A percentile compares a stretch with the other conserved stretches of the same genome.
Evolutionary conservation across 2,113 vertebrate species (phyloP).

Genomic region (Chunga burmeisteri): DNA sequence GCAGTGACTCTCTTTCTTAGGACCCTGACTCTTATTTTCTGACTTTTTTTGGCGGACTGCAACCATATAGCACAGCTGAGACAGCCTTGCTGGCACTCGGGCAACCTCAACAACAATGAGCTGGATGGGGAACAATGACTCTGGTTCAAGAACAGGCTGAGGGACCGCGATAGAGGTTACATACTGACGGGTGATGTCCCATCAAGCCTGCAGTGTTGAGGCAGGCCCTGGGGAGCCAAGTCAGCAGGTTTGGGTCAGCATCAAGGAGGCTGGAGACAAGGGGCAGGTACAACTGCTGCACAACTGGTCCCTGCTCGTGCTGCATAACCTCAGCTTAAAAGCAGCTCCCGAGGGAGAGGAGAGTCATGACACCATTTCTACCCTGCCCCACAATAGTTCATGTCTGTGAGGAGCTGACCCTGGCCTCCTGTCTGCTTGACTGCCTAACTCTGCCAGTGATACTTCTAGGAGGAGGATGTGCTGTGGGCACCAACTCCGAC

Average conservation of each 20-base stretch:
- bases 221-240: not conserved
- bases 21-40: not conserved
- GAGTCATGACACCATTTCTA: rapidly evolving
- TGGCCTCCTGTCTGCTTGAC: rapidly evolving
- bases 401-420: not conserved
- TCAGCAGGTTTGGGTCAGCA: not conserved
- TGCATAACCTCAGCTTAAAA: not conserved
- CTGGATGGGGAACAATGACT: not conserved
- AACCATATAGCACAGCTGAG: not conserved
- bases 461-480: not conserved
- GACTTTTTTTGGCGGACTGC: not conserved
- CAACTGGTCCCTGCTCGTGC: not conserved
- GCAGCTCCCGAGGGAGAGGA: not conserved
- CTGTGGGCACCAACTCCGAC: not conserved
- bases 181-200: rapidly evolving
- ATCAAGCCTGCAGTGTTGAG: not conserved
- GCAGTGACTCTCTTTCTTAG: not conserved
- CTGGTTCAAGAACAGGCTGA: not conserved
- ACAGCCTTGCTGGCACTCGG: not conserved
- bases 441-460: not conserved
- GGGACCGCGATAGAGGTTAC: rapidly evolving
- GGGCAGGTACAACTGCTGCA: not conserved
- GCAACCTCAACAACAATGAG: not conserved
- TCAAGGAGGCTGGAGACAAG: not conserved
- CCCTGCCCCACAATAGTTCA: not conserved